Conservation (phyloP, 2,113 vertebrate species). For the Tyrannus savana region DNA sequence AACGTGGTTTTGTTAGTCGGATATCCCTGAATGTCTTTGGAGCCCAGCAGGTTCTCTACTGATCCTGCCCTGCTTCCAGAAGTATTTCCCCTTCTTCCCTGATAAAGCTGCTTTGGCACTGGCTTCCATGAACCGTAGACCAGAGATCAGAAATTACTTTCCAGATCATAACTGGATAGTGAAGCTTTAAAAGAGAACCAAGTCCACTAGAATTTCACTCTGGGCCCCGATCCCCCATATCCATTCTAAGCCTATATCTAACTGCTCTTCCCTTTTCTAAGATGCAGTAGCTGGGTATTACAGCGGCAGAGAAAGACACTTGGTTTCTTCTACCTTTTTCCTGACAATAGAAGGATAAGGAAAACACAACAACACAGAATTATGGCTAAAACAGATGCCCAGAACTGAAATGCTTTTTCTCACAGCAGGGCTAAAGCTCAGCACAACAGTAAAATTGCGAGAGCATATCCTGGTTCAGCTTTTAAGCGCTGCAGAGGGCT, state of each 20-base stretch:
- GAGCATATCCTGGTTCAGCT: neutral
- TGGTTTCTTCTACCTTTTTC: neutral
- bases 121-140: neutral
- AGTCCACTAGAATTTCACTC: neutral
- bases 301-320: neutral
- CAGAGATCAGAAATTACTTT: neutral
- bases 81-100: neutral
- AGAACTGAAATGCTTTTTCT: neutral
- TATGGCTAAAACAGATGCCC: neutral
- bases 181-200: neutral
- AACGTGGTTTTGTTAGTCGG: neutral
- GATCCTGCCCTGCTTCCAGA: neutral
- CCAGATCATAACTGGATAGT: neutral
- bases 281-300: neutral
- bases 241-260: neutral
- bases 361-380: neutral
- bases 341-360: neutral
- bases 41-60: neutral
- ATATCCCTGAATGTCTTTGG: neutral
- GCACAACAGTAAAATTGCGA: neutral
- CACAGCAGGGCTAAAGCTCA: neutral
- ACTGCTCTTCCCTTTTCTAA: neutral
- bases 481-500: neutral
- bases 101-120: neutral
- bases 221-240: neutral